Conservation (phyloP, 1,140 invertebrate species). For the Hormaphis cornu region DNA sequence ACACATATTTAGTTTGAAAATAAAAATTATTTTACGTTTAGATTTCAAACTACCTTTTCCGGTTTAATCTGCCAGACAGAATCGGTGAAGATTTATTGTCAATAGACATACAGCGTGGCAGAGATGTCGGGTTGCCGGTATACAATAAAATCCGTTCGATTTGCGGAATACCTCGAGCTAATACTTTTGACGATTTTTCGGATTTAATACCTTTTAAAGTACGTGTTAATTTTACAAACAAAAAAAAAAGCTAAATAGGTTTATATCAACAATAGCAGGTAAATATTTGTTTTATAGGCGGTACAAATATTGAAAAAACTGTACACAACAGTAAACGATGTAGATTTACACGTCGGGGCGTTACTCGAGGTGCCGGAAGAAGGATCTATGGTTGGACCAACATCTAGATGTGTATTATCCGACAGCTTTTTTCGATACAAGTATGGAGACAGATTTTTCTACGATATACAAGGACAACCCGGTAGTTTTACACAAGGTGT, state of each 20-base stretch:
- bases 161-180: constrained; percentile 55
- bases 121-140: constrained; percentile 80
- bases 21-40: neutral
- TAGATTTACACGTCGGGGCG: constrained; percentile 86
- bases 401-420: constrained; percentile 90
- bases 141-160: constrained; percentile 69
- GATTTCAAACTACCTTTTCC: constrained; percentile 13
- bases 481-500: constrained; percentile 73
- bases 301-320: constrained; percentile 44
- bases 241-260: neutral
- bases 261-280: neutral
- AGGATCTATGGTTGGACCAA: constrained; percentile 83
- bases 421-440: constrained; percentile 87
- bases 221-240: neutral
- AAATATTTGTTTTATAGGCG: constrained; percentile 42
- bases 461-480: constrained; percentile 48
- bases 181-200: constrained; percentile 49
- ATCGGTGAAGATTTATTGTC: constrained; percentile 17
- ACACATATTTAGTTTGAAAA: neutral
- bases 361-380: constrained; percentile 76
- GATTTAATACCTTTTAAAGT: constrained; percentile 45
- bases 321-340: constrained; percentile 60
- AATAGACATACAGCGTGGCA: constrained; percentile 65
- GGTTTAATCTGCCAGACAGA: constrained; percentile 5
- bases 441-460: constrained; percentile 88